Evolutionary conservation across 2,113 vertebrate genomes (phyloP).

Genomic region (Leptobrachium leishanense): DNA sequence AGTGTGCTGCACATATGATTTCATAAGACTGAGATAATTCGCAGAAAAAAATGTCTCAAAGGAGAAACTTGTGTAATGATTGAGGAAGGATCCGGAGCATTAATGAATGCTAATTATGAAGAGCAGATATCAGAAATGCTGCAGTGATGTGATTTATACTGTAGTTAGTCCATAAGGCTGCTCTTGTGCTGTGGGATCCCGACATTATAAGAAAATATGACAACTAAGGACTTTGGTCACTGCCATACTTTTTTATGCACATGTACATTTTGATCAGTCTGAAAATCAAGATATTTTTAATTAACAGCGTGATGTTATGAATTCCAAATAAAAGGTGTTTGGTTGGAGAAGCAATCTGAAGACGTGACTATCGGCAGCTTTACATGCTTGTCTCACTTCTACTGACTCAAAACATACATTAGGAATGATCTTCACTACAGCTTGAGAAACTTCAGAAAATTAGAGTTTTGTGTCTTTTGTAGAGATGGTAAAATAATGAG

Average conservation of each 20-base stretch:
- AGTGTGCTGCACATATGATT: too few species aligned
- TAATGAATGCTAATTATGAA: background rate
- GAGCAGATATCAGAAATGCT: background rate
- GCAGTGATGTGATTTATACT: background rate
- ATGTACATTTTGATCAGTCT: constrained; percentile 8
- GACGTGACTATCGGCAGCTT: background rate
- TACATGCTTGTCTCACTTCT: background rate
- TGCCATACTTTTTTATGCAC: constrained; percentile 5
- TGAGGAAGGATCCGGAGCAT: background rate
- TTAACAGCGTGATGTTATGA: constrained; percentile 5
- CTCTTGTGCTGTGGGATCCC: background rate
- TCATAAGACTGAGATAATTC: background rate
- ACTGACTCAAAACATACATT: background rate
- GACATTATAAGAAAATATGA: background rate
- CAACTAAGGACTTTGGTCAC: background rate
- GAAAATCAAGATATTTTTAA: background rate
- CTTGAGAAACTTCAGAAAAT: background rate
- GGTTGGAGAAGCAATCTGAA: background rate
- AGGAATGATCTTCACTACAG: background rate
- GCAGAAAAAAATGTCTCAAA: background rate
- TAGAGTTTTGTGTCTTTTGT: too few species aligned
- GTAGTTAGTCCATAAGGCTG: background rate
- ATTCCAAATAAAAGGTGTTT: constrained; percentile 2
- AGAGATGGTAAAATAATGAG: too few species aligned
- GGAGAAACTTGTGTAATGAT: background rate